Evolutionary conservation across 64 coral and sea anemone species (phyloP).

Genomic region (Cladopsammia gracilis): DNA sequence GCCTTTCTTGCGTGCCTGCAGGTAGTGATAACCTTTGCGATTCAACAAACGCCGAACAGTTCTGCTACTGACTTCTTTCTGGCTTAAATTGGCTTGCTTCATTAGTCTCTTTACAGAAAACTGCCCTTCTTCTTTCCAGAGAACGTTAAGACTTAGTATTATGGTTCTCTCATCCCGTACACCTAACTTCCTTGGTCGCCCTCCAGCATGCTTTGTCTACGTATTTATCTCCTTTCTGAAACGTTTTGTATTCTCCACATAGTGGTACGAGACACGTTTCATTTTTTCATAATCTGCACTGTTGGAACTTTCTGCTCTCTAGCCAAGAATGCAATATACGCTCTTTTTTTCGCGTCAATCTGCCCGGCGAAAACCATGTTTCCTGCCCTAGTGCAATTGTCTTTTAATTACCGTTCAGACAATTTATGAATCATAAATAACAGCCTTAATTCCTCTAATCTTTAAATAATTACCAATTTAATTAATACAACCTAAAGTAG

Average conservation of each 20-base stretch:
- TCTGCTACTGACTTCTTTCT: conserved; percentile 2
- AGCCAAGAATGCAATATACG: neutral
- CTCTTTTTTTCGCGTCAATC: neutral
- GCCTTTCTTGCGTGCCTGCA: no score
- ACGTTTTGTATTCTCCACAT: neutral
- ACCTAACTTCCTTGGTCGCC: neutral
- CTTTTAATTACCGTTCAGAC: no score
- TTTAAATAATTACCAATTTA: no score
- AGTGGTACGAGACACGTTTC: neutral
- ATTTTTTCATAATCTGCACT: neutral
- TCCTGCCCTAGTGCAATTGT: no score
- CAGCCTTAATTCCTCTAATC: no score
- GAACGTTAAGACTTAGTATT: neutral
- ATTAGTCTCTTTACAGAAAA: conserved; percentile 19
- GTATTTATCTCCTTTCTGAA: neutral
- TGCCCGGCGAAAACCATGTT: neutral
- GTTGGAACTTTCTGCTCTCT: neutral
- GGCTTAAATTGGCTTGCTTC: neutral
- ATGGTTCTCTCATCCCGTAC: neutral
- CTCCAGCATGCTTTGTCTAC: neutral
- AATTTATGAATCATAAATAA: no score
- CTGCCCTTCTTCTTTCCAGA: conserved; percentile 4
- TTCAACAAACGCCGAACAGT: conserved; percentile 27
- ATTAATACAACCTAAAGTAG: no score
- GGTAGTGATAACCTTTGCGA: no score